A percentile compares a stretch with the other conserved stretches of the same genome.
These are phyloP conservation scores for Lepidurus arcticus DNA, from an alignment of 1,140 invertebrate genomes.

Conservation along the genomic window DNA sequence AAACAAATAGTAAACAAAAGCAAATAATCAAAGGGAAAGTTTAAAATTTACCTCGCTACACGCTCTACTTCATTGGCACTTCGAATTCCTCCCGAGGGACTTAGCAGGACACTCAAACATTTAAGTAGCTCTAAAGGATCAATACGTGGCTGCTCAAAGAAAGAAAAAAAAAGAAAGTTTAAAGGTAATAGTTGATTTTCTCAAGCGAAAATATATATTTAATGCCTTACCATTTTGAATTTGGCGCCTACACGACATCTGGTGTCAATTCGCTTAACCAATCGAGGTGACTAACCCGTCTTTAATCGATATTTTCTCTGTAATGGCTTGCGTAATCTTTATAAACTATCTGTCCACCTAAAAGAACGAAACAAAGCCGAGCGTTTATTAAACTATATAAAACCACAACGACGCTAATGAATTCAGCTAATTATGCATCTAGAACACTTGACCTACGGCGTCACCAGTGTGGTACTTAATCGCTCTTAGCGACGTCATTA, in stretches of 20 bases:
- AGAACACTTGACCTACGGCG: too few species aligned
- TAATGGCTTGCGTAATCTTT: background rate
- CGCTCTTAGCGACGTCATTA: background rate
- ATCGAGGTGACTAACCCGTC: background rate
- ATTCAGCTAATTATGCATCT: too few species aligned
- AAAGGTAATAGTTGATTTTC: conserved; percentile 8
- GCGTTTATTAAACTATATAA: too few species aligned
- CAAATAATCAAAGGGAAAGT: background rate
- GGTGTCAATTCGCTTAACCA: background rate
- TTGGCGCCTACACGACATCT: conserved; percentile 22
- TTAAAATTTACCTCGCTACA: conserved; percentile 53
- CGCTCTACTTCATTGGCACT: conserved; percentile 76
- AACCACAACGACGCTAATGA: too few species aligned
- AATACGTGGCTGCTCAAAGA: conserved; percentile 66
- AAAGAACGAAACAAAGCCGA: too few species aligned
- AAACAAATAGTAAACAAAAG: background rate
- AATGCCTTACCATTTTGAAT: conserved; percentile 20
- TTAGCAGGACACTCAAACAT: conserved; percentile 75
- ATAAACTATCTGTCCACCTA: background rate
- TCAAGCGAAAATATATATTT: background rate
- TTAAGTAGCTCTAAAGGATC: conserved; percentile 80
- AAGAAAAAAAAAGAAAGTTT: conserved; percentile 32
- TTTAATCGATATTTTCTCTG: background rate
- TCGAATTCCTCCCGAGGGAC: conserved; percentile 74
- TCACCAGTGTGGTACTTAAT: too few species aligned